Percentiles rank a stretch among this genome's conserved stretches.
Conservation (phyloP, 2,888 invertebrate genomes). For the Meganola albula region DNA sequence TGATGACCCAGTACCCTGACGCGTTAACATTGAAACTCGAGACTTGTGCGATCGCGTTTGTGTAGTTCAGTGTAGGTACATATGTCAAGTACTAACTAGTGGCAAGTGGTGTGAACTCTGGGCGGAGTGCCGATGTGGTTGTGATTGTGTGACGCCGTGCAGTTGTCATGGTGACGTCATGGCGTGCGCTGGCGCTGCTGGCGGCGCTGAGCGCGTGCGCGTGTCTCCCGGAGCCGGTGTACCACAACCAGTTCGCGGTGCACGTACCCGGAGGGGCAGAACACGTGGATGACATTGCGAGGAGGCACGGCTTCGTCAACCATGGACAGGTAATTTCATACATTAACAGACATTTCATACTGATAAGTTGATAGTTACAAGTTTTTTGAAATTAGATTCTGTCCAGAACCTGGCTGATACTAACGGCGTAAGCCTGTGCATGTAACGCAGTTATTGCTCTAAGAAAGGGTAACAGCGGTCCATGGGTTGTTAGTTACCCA, state of each 20-base stretch:
- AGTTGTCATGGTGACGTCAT: slow-evolving; percentile 62
- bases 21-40: slow-evolving; percentile 15
- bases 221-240: slow-evolving; percentile 67
- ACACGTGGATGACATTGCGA: slow-evolving; percentile 87
- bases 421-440: too few species aligned
- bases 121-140: slow-evolving; percentile 45
- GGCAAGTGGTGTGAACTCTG: slow-evolving; percentile 24
- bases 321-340: slow-evolving; percentile 94
- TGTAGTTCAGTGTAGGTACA: slow-evolving; percentile 25
- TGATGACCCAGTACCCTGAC: slow-evolving; percentile 39
- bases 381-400: neutral
- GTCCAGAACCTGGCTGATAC: too few species aligned
- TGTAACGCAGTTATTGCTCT: too few species aligned
- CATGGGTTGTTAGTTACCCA: too few species aligned
- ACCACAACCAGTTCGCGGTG: slow-evolving; percentile 91
- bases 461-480: too few species aligned
- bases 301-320: slow-evolving; percentile 90
- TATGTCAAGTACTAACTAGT: slow-evolving; percentile 24
- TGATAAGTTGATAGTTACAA: too few species aligned
- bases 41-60: slow-evolving; percentile 25
- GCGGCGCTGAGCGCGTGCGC: slow-evolving; percentile 39
- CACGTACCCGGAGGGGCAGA: slow-evolving; percentile 85
- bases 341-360: too few species aligned
- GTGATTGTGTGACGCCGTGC: slow-evolving; percentile 34
- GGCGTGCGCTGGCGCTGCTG: slow-evolving; percentile 60